A percentile compares a stretch with the other conserved stretches of the same genome.
phyloP scores from a whole-genome alignment of 2,797 vertebrate genomes.

The Sitta carolinensis region DNA sequence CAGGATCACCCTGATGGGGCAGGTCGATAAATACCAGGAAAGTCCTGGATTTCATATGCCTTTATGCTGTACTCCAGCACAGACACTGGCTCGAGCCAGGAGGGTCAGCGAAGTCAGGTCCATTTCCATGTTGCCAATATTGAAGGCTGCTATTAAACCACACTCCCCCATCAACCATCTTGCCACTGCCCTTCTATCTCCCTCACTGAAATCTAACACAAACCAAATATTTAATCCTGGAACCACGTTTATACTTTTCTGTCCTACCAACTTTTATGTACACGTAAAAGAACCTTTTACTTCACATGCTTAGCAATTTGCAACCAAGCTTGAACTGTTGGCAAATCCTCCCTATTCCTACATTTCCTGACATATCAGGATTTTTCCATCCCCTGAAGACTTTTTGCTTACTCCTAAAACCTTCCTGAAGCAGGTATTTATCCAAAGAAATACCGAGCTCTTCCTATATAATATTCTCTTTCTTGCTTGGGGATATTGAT shows the following conservation, averaged over 20 bases:
- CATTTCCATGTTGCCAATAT: background rate
- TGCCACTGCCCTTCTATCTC: background rate
- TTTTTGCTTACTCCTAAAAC: background rate
- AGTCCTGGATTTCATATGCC: background rate
- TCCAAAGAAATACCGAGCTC: background rate
- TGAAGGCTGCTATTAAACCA: background rate
- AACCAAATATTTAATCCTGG: background rate
- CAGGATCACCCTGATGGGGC: background rate
- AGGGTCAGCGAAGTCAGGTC: background rate
- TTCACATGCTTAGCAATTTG: background rate
- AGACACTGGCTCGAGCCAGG: background rate
- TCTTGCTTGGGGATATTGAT: background rate
- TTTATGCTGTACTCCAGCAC: background rate
- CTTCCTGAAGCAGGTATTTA: background rate
- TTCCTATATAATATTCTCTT: background rate
- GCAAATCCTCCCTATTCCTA: background rate
- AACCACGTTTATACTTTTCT: background rate
- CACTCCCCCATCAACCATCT: background rate
- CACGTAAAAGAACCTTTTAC: background rate
- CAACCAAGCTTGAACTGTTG: background rate
- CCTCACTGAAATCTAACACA: background rate
- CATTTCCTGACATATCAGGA: background rate
- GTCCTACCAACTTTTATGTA: background rate
- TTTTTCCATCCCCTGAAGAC: constrained; percentile 7
- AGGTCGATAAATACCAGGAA: background rate